Evolutionary conservation across 2,888 invertebrate genomes (phyloP), one percentile per base, ranked within the genome.

Genomic region (Troides aeacus): DNA sequence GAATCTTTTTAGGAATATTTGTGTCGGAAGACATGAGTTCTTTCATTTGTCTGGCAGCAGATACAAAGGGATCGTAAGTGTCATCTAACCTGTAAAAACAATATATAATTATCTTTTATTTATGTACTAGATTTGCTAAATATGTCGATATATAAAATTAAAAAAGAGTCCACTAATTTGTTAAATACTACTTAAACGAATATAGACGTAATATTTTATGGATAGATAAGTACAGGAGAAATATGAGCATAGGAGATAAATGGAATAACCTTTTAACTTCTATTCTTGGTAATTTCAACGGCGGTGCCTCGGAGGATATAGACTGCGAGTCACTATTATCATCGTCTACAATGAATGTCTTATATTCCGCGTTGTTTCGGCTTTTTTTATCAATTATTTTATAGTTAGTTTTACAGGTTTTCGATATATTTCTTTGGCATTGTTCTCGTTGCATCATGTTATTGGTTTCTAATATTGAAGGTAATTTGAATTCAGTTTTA

Each of bases 11-110:
- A 76, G 92, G 87, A 76, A 92, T 85, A 82, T 89, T 91, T 68
- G 94, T 94, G 76, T 95, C 95, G 72, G 95, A 94, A 65, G 95
- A 95, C 88, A 97, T 94, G 53, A 97, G 93, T 81, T 97, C 96
- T 88, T 95, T 95, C 91, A 97, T 94, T 89, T 97, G 97, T 74
- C 95, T 95, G 88, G 97, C 96, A 63, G 97, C 97, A 75, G 95
- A 94, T 75, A 94, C 88, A 87, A 96, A 97, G 65, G 97, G 97
- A 86, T 97, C 96, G 87, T 97, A 96, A 78, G 87, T 93, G 78
- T 94, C 93, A 76, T 92, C 92, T 75, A 89, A 79, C 81, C 93
- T 93, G 91, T 78, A 89, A 90, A 76, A 46, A 65, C 24, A 65
- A 64, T 60, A 30, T 46, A 23, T 58, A 56, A 64, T 46, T 46